These are phyloP conservation scores for Craniophora ligustri DNA, from an alignment of 2,888 invertebrate species.

Conservation along the genomic window DNA sequence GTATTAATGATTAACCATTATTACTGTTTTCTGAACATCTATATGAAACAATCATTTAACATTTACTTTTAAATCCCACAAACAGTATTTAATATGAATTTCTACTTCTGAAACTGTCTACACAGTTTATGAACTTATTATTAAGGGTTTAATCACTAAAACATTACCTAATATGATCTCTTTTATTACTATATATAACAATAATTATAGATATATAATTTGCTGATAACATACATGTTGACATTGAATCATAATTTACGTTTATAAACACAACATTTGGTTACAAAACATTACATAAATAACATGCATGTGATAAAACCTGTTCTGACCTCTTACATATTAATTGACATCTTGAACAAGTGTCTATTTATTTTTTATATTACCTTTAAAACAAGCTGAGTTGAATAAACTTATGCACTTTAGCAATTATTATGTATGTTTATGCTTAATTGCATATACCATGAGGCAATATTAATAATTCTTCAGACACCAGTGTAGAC, in stretches of 20 bases:
- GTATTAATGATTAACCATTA: constrained; percentile 4
- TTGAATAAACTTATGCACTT: too few species aligned
- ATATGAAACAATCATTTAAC: background rate
- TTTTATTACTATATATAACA: too few species aligned
- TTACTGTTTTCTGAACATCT: background rate
- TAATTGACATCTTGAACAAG: background rate
- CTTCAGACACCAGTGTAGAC: too few species aligned
- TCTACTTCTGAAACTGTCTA: too few species aligned
- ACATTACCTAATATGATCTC: too few species aligned
- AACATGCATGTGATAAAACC: background rate
- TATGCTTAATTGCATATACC: too few species aligned
- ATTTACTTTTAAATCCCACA: too few species aligned
- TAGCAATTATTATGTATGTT: too few species aligned
- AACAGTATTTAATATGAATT: too few species aligned
- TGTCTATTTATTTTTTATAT: background rate
- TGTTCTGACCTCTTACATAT: background rate
- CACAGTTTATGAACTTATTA: too few species aligned
- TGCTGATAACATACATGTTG: background rate
- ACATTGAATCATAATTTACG: background rate
- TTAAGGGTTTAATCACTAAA: too few species aligned
- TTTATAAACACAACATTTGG: background rate
- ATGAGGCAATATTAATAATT: too few species aligned
- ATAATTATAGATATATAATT: background rate
- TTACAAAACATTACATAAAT: background rate
- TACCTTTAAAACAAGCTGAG: background rate